Conservation (phyloP, 2,797 vertebrate genomes). For the Myotis vivesi region DNA sequence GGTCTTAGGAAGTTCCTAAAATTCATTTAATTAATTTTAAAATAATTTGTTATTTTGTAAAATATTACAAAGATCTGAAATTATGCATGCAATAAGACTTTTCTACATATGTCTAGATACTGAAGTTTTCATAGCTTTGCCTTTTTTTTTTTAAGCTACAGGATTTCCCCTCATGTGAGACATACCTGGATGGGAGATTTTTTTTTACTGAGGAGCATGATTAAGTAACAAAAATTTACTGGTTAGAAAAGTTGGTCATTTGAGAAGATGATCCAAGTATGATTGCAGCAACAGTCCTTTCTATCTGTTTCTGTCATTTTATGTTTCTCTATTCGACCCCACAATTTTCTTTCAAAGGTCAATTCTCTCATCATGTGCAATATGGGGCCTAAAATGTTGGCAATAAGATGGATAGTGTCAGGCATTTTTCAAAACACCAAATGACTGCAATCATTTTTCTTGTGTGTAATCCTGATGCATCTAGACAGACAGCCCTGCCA, state of each 20-base stretch:
- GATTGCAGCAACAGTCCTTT: slow-evolving; percentile 33
- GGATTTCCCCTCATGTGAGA: not conserved
- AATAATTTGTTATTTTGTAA: slow-evolving; percentile 6
- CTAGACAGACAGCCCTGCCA: not conserved
- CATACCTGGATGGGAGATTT: not conserved
- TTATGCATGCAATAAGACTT: not conserved
- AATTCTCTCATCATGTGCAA: slow-evolving; percentile 43
- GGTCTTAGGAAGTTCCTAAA: not conserved
- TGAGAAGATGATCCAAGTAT: not conserved
- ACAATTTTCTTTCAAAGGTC: slow-evolving; percentile 57
- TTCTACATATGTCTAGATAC: not conserved
- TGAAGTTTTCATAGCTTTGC: not conserved
- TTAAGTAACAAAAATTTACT: slow-evolving; percentile 28
- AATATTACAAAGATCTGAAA: not conserved
- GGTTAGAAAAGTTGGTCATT: slow-evolving; percentile 37
- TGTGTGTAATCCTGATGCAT: not conserved
- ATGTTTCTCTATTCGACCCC: not conserved
- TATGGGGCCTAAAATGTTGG: slow-evolving; percentile 15
- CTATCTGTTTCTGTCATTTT: slow-evolving; percentile 19
- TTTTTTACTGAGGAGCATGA: slow-evolving; percentile 24
- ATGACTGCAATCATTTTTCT: not conserved
- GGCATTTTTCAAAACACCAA: slow-evolving; percentile 49
- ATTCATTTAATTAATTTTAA: slow-evolving; percentile 7
- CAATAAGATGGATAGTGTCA: slow-evolving; percentile 61
- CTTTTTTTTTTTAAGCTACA: not conserved